Base-by-base conservation (phyloP, 2,113 vertebrate species). In the Carassius carassius region DNA sequence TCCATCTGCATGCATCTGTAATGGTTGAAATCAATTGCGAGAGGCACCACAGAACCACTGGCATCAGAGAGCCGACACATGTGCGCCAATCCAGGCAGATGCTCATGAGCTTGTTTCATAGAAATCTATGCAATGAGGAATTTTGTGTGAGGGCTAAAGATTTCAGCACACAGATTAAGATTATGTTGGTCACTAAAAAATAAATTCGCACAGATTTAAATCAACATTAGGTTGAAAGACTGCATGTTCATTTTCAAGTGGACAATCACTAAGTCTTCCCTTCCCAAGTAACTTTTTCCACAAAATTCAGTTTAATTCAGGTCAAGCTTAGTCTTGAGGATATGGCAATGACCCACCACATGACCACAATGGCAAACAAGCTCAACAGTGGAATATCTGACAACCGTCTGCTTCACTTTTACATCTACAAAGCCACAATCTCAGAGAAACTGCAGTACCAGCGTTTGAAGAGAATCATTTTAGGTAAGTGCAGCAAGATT, bases 281-380 rank as follows among this genome's bases (percentile, higher is more conserved):
- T 17, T 16, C 44, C 35, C 23, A 6, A 79, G 19, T 16, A 63
- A 0, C 19, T 85, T 67, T 82, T 81, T 75, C 62, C 41, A 35
- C 12, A 70, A 74, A 63, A 58, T 74, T 85, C 63, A 1, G 70
- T 73, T 73, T n/a, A 32, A 74, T 14, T 49, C 21, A n/a, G 72
- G 83, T 87, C 83, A 82, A 35, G 83, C 41, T 84, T 63, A 76
- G 84, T 82, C 85, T 87, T 82, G 41, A 60, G 32, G 44, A 23
- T 41, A 51, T 86, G 54, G 16, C 76, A 58, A 3, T 56, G 83
- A 82, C 73, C 78, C 86, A 84, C 37, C 49, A 70, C 78, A 41
- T 16, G 6, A 69, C 82, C 65, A 10, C 63, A 72, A 63, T 32
- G 62, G 70, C 78, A 82, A 80, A 72, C 62, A 73, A n/a, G 69